These are phyloP conservation scores for Lathronympha strigana DNA, from an alignment of 2,888 invertebrate genomes.

Conservation along the genomic window DNA sequence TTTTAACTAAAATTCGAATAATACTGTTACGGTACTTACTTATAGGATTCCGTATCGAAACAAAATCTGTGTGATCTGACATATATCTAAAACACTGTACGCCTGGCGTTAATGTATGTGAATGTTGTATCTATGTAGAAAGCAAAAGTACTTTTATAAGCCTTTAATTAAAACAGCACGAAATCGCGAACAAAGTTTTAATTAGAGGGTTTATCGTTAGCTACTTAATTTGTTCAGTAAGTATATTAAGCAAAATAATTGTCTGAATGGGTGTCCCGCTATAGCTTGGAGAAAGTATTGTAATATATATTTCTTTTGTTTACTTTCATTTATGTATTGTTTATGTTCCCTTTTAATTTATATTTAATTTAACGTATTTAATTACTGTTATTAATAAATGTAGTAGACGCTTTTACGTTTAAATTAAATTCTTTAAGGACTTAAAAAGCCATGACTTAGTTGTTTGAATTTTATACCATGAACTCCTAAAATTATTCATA, in stretches of 20 bases:
- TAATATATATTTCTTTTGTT: not conserved
- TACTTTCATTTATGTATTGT: too few species aligned
- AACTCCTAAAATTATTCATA: too few species aligned
- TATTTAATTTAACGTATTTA: too few species aligned
- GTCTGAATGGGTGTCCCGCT: not conserved
- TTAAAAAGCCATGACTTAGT: too few species aligned
- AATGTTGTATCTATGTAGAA: not conserved
- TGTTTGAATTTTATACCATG: too few species aligned
- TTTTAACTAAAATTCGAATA: too few species aligned
- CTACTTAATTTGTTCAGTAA: conserved; percentile 3
- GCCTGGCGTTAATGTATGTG: not conserved
- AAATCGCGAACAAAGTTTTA: conserved; percentile 20
- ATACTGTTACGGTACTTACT: too few species aligned
- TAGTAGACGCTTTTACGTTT: too few species aligned
- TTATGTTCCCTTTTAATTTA: too few species aligned
- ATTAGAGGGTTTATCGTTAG: conserved; percentile 15
- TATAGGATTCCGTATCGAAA: too few species aligned
- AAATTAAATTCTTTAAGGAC: too few species aligned
- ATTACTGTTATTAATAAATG: too few species aligned
- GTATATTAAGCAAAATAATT: not conserved
- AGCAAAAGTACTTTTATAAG: not conserved
- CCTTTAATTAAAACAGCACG: conserved; percentile 14
- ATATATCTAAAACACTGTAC: not conserved
- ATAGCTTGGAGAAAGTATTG: not conserved
- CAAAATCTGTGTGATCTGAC: not conserved